Evolutionary conservation across 2,797 vertebrate species (phyloP).

Genomic region (Sebastes itinus): DNA sequence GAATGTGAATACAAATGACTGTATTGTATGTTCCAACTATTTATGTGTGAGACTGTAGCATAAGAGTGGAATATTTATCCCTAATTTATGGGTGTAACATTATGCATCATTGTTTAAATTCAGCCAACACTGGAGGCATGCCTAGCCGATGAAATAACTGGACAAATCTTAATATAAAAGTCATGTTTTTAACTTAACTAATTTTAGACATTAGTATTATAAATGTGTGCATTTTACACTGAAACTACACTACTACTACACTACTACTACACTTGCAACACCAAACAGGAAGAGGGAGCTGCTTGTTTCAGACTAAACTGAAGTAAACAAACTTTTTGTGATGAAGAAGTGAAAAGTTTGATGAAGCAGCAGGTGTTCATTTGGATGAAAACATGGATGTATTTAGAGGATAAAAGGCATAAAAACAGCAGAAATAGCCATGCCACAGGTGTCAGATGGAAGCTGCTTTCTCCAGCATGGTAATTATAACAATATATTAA

Average conservation of each 20-base stretch:
- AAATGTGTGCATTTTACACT: neutral
- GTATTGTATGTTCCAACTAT: neutral
- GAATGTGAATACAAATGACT: neutral
- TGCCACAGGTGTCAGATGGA: neutral
- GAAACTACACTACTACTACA: too few species aligned
- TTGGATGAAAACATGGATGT: too few species aligned
- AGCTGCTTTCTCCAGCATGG: neutral
- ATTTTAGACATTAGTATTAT: neutral
- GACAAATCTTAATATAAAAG: neutral
- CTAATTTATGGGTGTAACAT: neutral
- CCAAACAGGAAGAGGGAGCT: neutral
- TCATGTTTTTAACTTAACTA: neutral
- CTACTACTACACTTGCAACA: neutral
- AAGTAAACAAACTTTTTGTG: neutral
- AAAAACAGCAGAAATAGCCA: neutral
- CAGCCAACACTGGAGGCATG: neutral
- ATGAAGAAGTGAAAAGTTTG: neutral
- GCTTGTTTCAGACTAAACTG: neutral
- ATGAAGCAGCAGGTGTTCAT: neutral
- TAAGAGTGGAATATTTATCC: neutral
- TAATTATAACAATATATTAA: neutral
- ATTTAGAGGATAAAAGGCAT: neutral
- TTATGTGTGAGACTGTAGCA: neutral
- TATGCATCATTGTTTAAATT: neutral
- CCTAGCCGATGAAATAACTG: conserved; percentile 2